These are phyloP conservation scores for Diglossa cyanea DNA, from an alignment of 2,797 vertebrate genomes.

Conservation along the genomic window DNA sequence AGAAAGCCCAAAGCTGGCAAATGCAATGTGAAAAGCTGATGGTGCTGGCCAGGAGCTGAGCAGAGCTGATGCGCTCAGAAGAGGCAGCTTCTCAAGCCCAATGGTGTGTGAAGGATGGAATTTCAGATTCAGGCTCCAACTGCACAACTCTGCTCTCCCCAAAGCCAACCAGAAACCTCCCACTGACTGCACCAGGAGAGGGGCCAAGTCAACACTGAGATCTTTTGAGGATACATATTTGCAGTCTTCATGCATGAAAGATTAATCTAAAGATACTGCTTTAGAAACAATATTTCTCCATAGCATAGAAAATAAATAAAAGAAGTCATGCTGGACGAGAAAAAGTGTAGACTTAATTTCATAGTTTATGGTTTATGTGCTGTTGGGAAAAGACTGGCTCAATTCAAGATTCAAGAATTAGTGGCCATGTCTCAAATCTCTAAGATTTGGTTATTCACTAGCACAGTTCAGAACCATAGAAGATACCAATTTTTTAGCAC, in stretches of 20 bases:
- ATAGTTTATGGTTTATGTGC: background rate
- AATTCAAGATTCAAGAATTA: background rate
- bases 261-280: background rate
- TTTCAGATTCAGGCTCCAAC: background rate
- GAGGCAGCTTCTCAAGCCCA: background rate
- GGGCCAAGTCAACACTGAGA: background rate
- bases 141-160: background rate
- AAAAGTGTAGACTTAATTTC: background rate
- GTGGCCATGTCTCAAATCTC: background rate
- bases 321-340: background rate
- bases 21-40: background rate
- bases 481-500: background rate
- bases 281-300: background rate
- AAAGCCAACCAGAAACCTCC: background rate
- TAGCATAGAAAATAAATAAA: background rate
- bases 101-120: background rate
- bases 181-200: background rate
- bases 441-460: background rate
- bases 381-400: background rate
- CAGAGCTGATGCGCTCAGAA: background rate
- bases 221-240: background rate
- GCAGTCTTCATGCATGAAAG: background rate
- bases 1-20: background rate
- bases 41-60: background rate
- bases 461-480: background rate